These are phyloP conservation scores for Julus scanicus DNA, from an alignment of 2,888 invertebrate genomes.

Conservation along the genomic window DNA sequence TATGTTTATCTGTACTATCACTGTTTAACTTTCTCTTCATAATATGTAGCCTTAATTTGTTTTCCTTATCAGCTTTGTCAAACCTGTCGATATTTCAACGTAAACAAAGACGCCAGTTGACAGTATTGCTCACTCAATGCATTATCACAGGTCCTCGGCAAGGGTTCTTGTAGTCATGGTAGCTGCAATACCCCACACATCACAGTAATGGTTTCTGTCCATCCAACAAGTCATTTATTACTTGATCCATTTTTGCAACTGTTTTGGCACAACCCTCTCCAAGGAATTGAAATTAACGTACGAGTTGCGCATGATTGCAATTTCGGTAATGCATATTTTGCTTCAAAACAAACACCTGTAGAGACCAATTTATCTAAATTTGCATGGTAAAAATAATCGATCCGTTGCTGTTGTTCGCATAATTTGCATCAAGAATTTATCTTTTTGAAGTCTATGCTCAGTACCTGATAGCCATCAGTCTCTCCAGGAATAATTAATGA, in stretches of 20 bases:
- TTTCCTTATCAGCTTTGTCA: neutral
- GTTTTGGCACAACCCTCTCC: neutral
- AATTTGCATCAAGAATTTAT: neutral
- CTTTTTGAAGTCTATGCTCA: neutral
- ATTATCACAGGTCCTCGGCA: neutral
- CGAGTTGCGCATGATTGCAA: neutral
- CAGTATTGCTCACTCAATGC: neutral
- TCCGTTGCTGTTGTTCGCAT: neutral
- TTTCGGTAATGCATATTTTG: constrained; percentile 8
- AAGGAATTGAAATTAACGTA: neutral
- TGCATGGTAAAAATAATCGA: neutral
- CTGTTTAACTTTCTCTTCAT: neutral
- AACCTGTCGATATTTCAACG: neutral
- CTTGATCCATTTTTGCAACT: neutral
- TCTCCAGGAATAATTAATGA: neutral
- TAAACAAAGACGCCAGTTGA: neutral
- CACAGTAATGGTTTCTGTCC: neutral
- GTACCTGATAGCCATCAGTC: neutral
- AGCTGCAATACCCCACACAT: neutral
- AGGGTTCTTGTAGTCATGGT: neutral
- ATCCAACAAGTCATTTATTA: neutral
- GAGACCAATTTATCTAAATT: constrained; percentile 26
- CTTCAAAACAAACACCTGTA: constrained; percentile 9
- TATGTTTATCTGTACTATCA: neutral
- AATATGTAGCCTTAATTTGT: neutral